Percentiles rank a stretch among this genome's conserved stretches.
phyloP scores from a whole-genome alignment of 1,140 invertebrate species.

The Pteromalus puparum region DNA sequence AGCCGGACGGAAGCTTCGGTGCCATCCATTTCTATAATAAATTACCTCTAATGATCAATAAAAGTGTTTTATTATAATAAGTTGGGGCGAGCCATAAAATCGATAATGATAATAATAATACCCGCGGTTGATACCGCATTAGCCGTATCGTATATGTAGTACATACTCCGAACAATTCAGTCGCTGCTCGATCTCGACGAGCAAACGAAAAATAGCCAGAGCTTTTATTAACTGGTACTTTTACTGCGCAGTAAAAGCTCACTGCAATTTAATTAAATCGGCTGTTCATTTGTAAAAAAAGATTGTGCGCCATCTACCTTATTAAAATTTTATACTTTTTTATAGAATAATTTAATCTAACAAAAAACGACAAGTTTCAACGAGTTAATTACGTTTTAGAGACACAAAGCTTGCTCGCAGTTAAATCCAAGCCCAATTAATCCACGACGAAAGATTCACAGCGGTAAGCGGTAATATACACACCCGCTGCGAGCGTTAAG shows the following conservation, averaged over 20 bases:
- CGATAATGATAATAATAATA: neutral
- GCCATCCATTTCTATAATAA: neutral
- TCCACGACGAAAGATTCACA: neutral
- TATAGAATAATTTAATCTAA: no score
- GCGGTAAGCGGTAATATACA: neutral
- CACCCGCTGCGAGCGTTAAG: neutral
- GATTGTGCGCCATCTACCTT: no score
- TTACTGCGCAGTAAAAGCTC: no score
- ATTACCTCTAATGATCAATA: neutral
- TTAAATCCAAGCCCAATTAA: neutral
- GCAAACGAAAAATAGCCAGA: no score
- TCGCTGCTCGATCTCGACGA: no score
- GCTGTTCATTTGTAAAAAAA: no score
- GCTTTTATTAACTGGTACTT: no score
- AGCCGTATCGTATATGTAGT: neutral
- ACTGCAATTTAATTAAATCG: no score
- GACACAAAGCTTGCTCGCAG: neutral
- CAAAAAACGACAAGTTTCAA: no score
- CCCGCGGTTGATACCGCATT: no score
- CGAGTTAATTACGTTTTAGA: neutral
- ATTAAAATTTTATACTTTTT: no score
- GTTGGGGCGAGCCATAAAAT: neutral
- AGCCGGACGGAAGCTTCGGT: neutral
- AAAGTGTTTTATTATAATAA: neutral
- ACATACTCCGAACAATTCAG: no score